Evolutionary conservation across 2,113 vertebrate species (phyloP), one percentile per base, ranked within the genome.

Genomic region (Gymnarchus niloticus): DNA sequence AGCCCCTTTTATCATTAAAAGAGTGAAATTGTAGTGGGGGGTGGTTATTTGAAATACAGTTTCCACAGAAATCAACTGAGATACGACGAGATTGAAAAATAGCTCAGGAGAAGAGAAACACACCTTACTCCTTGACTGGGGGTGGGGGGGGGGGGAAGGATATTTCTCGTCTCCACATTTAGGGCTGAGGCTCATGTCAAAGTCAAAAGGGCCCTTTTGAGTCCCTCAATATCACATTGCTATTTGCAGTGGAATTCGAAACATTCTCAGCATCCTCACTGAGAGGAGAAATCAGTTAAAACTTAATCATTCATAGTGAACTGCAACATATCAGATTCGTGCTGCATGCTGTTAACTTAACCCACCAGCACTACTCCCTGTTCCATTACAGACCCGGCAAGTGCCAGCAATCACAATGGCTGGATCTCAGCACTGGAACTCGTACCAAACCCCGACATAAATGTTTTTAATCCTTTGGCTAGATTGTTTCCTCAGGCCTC

Each of bases 1-100:
- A 69, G 61, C 61, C 61, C 61, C 33, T 69, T 69, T 69, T 5
- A 69, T 69, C 61, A 69, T 69, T 41, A 69, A 33, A 37, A 69
- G 37, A 69, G 61, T 69, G 14, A 69, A 69, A 69, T 33, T 37
- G 61, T 69, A 37, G 61, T 37, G 61, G 61, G 61, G 41, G 37
- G 59, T 17, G 37, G 44, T 48, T 78, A 48, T 37, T 78, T 78
- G 19, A 48, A 44, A 44, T 54, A 87, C 91, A 91, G 91, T 93
- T 92, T 91, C 89, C 92, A 91, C 91, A 88, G 91, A 92, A 92
- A 92, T 92, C 89, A 89, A 88, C 87, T 54, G 91, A 90, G 90
- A 93, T 92, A 92, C 92, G 90, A 91, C 77, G 85, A 89, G 91
- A 91, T 93, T 93, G 91, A 90, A 88, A 87, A 83, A 89, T 88